Conservation (phyloP, 2,113 vertebrate species). For the Accipiter virgatus region DNA sequence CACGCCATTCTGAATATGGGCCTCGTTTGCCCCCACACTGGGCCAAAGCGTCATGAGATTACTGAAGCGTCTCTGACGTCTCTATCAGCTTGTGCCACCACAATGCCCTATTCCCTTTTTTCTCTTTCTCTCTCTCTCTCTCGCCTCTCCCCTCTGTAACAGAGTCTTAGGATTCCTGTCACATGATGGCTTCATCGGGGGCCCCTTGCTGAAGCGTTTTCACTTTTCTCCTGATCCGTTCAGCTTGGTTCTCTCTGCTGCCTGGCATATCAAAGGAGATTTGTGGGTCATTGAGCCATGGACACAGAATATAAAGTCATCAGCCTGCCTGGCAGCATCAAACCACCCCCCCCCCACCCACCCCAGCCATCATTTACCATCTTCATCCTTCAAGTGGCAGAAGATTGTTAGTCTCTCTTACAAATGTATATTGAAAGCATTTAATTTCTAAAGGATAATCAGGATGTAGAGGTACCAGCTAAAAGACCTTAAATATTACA, state of each 20-base stretch:
- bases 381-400: slow-evolving; percentile 52
- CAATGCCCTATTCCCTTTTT: slow-evolving; percentile 70
- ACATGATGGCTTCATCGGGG: slow-evolving; percentile 94
- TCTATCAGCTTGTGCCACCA: slow-evolving; percentile 88
- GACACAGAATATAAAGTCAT: slow-evolving; percentile 90
- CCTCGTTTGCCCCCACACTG: slow-evolving; percentile 83
- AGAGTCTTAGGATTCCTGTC: slow-evolving; percentile 84
- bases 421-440: slow-evolving; percentile 45
- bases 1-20: slow-evolving; percentile 82
- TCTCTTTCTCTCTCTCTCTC: slow-evolving; percentile 39
- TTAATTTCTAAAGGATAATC: slow-evolving; percentile 67
- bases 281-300: slow-evolving; percentile 93
- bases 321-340: slow-evolving; percentile 80
- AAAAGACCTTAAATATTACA: slow-evolving; percentile 52
- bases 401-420: slow-evolving; percentile 27
- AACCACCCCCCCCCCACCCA: too few relatives aligned
- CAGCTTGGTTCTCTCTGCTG: slow-evolving; percentile 85
- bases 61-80: slow-evolving; percentile 90
- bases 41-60: slow-evolving; percentile 87
- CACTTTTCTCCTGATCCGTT: slow-evolving; percentile 79
- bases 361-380: slow-evolving; percentile 32
- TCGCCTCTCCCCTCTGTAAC: slow-evolving; percentile 54
- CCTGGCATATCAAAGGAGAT: slow-evolving; percentile 97
- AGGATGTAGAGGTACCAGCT: slow-evolving; percentile 52
- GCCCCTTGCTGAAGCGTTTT: slow-evolving; percentile 63